Evolutionary conservation across 2,888 invertebrate genomes (phyloP).

Genomic region (Troides aeacus): DNA sequence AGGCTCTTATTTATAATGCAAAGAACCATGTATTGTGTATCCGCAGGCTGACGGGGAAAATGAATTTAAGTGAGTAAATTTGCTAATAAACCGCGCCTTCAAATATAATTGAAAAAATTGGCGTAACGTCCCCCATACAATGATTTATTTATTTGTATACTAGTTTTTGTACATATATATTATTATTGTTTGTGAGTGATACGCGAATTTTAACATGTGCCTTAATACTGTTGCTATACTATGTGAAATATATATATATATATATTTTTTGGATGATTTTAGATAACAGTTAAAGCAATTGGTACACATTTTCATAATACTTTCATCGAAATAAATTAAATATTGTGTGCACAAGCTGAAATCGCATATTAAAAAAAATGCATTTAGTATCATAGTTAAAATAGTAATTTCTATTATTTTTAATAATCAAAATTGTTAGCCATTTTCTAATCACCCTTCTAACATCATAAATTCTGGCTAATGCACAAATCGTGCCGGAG

Average conservation of each 20-base stretch:
- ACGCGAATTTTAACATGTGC: slow-evolving; percentile 58
- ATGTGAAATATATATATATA: not conserved
- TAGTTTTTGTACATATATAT: slow-evolving; percentile 58
- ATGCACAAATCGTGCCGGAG: no score
- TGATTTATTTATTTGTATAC: slow-evolving; percentile 51
- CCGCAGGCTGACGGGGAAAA: no score
- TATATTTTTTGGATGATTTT: not conserved
- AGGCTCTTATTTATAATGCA: no score
- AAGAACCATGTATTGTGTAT: no score
- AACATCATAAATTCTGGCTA: not conserved
- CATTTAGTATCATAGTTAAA: not conserved
- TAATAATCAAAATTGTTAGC: not conserved
- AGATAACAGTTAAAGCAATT: not conserved
- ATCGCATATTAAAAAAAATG: not conserved
- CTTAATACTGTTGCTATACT: slow-evolving; percentile 49
- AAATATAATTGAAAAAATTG: not conserved
- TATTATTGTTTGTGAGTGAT: slow-evolving; percentile 53
- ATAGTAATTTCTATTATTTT: not conserved
- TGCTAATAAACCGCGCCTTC: no score
- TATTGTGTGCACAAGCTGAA: not conserved
- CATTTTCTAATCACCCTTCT: not conserved
- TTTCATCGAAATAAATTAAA: not conserved
- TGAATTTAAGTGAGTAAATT: no score
- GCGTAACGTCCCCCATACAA: slow-evolving; percentile 31
- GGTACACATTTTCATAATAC: not conserved